Conservation (phyloP, 92 coral and sea anemone genomes). For the Porites rus region DNA sequence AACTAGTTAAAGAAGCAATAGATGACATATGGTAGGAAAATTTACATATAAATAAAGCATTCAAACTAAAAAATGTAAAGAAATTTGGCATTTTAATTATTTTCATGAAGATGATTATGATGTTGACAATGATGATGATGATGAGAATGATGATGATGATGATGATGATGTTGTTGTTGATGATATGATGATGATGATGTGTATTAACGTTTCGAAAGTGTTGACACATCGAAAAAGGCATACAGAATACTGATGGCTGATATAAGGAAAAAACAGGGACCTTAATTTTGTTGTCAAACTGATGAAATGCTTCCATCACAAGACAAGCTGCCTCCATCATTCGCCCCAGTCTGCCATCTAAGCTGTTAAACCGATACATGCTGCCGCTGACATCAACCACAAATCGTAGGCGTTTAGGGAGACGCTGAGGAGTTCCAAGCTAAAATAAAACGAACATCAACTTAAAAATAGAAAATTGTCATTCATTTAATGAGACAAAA, state of each 20-base stretch:
- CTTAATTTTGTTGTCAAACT: constrained; percentile 94
- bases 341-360: constrained; percentile 96
- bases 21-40: too few species aligned
- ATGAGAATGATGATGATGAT: too few species aligned
- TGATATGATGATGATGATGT: too few species aligned
- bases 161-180: too few species aligned
- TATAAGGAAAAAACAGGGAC: constrained; percentile 21
- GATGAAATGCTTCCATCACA: constrained; percentile 96
- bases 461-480: not conserved
- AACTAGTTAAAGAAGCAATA: too few species aligned
- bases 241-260: not conserved
- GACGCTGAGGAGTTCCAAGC: constrained; percentile 94
- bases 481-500: not conserved
- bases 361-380: constrained; percentile 97
- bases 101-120: too few species aligned
- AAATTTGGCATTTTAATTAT: too few species aligned
- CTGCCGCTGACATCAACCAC: constrained; percentile 99
- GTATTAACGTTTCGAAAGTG: too few species aligned
- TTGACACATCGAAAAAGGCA: not conserved
- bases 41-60: too few species aligned
- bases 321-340: constrained; percentile 98
- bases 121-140: too few species aligned
- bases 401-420: constrained; percentile 97
- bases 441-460: constrained; percentile 19
- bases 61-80: too few species aligned